These are phyloP conservation scores for Nasonia vitripennis DNA, from an alignment of 1,140 invertebrate genomes.

Conservation along the genomic window DNA sequence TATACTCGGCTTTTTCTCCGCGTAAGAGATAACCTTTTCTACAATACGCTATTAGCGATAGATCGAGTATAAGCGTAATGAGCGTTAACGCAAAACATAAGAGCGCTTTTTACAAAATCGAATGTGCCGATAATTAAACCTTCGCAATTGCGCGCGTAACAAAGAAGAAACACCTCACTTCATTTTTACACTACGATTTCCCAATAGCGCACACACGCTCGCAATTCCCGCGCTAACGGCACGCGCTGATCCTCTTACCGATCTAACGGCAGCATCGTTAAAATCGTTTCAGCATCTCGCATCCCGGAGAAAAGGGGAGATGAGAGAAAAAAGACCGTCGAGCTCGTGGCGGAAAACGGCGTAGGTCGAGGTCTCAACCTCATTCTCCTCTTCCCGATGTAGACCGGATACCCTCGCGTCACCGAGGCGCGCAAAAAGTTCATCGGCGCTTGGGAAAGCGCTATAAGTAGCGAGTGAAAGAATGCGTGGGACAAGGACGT, in stretches of 20 bases:
- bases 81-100: background rate
- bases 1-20: background rate
- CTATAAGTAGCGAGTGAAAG: slow-evolving; percentile 47
- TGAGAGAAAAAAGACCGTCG: background rate
- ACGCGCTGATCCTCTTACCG: background rate
- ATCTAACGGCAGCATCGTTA: background rate
- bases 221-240: background rate
- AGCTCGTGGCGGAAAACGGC: background rate
- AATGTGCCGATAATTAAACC: no score
- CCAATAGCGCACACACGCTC: background rate
- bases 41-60: background rate
- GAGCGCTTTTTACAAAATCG: background rate
- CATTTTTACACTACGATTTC: background rate
- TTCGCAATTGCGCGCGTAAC: background rate
- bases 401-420: slow-evolving; percentile 7
- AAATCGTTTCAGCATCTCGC: background rate
- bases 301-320: background rate
- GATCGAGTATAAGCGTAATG: background rate
- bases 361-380: slow-evolving; percentile 41
- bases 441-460: slow-evolving; percentile 21
- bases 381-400: background rate
- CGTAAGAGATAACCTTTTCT: no score
- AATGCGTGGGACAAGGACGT: slow-evolving; percentile 63
- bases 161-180: background rate
- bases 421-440: background rate